Conservation (phyloP, 2,888 invertebrate genomes). For the Campoplex capitator region DNA sequence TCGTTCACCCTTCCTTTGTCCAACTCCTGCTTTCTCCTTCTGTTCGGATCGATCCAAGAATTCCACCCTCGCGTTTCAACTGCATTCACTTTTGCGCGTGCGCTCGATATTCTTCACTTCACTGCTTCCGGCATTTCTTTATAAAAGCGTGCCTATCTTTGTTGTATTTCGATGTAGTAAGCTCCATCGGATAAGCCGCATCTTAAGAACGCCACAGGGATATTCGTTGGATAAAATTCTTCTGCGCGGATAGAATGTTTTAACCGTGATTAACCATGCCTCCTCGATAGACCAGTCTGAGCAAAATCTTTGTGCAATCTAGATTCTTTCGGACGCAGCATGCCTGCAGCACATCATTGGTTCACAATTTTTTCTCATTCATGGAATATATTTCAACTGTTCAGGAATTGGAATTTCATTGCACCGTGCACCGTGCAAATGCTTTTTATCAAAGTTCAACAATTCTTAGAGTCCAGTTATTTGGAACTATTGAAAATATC, state of each 20-base stretch:
- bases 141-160: constrained; percentile 31
- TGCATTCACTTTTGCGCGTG: constrained; percentile 6
- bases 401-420: neutral
- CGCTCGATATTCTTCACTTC: constrained; percentile 13
- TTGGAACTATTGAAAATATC: neutral
- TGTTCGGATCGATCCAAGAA: constrained; percentile 26
- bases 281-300: neutral
- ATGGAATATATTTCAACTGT: neutral
- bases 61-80: neutral
- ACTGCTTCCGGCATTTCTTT: constrained; percentile 3
- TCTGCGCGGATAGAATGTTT: neutral
- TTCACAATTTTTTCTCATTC: neutral
- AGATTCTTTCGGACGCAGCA: neutral
- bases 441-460: neutral
- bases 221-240: neutral
- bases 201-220: neutral
- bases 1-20: neutral
- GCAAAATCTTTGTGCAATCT: neutral
- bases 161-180: constrained; percentile 28
- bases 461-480: neutral
- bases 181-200: constrained; percentile 4
- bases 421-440: neutral
- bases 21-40: neutral
- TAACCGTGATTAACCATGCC: neutral
- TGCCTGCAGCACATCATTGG: neutral